A percentile compares a stretch with the other conserved stretches of the same genome.
phyloP scores from a whole-genome alignment of 2,797 vertebrate species.

The Enteromius mattozi region DNA sequence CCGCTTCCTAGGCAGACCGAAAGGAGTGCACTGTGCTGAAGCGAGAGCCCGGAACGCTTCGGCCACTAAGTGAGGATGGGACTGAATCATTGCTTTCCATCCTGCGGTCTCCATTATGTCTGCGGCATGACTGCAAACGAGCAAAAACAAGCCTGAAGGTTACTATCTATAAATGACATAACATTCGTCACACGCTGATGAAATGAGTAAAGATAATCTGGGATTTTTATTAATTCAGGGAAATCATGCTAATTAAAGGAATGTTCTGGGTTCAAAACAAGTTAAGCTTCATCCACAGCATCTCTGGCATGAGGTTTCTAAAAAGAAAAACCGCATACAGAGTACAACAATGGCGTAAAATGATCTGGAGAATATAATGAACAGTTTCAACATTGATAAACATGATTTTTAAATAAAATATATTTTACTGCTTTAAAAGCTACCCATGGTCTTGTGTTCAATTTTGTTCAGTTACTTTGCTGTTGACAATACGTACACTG shows the following conservation, averaged over 20 bases:
- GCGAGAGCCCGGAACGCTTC: slow-evolving; percentile 95
- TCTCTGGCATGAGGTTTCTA: background rate
- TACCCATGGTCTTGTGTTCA: no score
- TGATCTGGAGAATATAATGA: no score
- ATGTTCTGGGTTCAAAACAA: slow-evolving; percentile 24
- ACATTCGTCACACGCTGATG: background rate
- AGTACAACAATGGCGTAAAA: background rate
- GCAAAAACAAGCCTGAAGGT: slow-evolving; percentile 58
- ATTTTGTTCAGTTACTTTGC: background rate
- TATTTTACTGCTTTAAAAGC: no score
- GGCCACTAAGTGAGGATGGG: slow-evolving; percentile 98
- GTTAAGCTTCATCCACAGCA: background rate
- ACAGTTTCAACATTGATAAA: no score
- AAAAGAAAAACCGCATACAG: background rate
- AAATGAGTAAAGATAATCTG: slow-evolving; percentile 20
- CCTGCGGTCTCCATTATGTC: slow-evolving; percentile 99
- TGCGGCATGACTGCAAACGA: slow-evolving; percentile 88
- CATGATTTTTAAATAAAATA: no score
- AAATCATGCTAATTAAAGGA: slow-evolving; percentile 1
- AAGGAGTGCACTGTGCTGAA: slow-evolving; percentile 64
- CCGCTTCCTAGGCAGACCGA: slow-evolving; percentile 63
- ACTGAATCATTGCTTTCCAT: slow-evolving; percentile 99
- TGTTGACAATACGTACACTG: no score
- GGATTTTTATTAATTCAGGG: background rate
- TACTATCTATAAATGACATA: background rate